phyloP scores from a whole-genome alignment of 2,797 vertebrate genomes.

The Ceryle rudis region DNA sequence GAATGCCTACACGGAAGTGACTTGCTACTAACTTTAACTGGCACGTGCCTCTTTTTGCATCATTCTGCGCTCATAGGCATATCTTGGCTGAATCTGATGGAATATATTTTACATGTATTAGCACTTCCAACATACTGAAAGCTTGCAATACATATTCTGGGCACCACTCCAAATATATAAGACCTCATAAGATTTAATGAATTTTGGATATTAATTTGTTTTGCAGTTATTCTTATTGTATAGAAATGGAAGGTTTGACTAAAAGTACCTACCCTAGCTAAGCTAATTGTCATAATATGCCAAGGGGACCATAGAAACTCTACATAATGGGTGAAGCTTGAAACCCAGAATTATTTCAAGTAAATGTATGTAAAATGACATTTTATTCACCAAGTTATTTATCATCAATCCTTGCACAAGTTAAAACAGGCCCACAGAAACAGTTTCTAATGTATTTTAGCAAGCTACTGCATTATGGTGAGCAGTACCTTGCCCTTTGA shows the following conservation, averaged over 20 bases:
- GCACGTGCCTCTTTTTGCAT: constrained; percentile 12
- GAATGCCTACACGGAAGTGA: constrained; percentile 20
- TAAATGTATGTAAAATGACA: neutral
- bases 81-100: constrained; percentile 41
- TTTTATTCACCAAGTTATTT: neutral
- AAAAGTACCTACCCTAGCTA: neutral
- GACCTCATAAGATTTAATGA: neutral
- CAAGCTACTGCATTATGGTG: constrained; percentile 26
- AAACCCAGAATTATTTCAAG: neutral
- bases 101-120: constrained; percentile 59
- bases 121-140: constrained; percentile 18
- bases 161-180: neutral
- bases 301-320: neutral
- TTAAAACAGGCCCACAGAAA: neutral
- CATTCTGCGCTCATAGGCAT: constrained; percentile 32
- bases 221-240: constrained; percentile 1
- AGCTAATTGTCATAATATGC: neutral
- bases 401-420: neutral
- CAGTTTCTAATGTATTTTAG: neutral
- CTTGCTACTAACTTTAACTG: constrained; percentile 61
- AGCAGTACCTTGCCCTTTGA: constrained; percentile 39
- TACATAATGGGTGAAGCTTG: neutral
- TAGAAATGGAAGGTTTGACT: neutral
- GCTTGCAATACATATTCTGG: neutral
- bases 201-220: constrained; percentile 21